phyloP scores from a whole-genome alignment of 2,113 vertebrate genomes.

The Fregetta grallaria region DNA sequence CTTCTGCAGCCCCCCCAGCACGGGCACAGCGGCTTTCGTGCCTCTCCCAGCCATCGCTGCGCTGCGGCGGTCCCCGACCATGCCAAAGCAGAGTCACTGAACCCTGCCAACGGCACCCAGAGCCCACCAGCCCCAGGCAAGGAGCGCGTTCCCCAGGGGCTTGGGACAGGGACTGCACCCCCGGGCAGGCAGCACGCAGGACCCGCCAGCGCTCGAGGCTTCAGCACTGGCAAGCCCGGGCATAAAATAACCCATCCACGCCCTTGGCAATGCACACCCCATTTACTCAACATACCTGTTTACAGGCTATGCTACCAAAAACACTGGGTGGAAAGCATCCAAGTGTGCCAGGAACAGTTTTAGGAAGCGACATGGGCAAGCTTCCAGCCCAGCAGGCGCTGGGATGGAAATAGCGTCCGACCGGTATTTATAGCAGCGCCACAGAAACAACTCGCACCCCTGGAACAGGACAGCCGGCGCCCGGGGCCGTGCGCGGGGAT shows the following conservation, averaged over 20 bases:
- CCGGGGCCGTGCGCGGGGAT: rapidly evolving
- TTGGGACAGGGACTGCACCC: not conserved
- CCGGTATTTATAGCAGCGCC: not conserved
- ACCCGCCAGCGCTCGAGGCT: not conserved
- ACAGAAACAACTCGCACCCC: not conserved
- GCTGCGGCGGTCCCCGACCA: rapidly evolving
- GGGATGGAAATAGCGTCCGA: not conserved
- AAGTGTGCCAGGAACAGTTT: not conserved
- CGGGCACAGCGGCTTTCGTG: rapidly evolving
- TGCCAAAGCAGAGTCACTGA: not conserved
- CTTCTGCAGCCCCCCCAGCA: not conserved
- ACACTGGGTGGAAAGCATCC: not conserved
- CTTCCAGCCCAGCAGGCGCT: not conserved
- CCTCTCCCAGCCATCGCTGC: not conserved
- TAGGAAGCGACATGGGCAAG: not conserved
- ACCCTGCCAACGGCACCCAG: not conserved
- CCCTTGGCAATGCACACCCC: not conserved
- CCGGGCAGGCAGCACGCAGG: not conserved
- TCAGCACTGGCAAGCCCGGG: not conserved
- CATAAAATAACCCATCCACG: not conserved
- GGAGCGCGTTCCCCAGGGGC: not conserved
- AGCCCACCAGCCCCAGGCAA: not conserved
- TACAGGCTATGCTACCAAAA: not conserved
- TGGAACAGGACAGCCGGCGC: not conserved
- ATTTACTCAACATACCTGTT: not conserved